Conservation (phyloP, 1,140 invertebrate genomes). For the Thrips palmi region DNA sequence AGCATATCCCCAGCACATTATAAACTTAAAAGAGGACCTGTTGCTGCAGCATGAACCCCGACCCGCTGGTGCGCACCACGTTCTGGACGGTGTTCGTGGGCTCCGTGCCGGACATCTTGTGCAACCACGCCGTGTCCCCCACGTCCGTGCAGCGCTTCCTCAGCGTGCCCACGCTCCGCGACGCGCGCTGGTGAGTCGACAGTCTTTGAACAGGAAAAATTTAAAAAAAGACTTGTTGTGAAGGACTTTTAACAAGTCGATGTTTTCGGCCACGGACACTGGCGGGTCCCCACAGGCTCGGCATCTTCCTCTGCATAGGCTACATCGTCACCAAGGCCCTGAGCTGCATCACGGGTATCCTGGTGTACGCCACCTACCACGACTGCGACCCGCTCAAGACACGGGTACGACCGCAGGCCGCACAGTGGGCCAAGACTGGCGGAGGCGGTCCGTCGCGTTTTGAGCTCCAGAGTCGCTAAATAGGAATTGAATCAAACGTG, state of each 20-base stretch:
- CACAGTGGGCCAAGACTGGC: no score
- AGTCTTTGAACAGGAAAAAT: no score
- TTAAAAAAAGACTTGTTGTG: no score
- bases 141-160: constrained; percentile 38
- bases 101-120: constrained; percentile 32
- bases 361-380: constrained; percentile 58
- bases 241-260: no score
- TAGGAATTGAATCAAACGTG: no score
- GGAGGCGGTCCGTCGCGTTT: background rate
- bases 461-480: no score
- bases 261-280: no score
- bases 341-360: constrained; percentile 50
- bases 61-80: constrained; percentile 31
- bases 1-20: no score
- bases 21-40: no score
- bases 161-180: constrained; percentile 30
- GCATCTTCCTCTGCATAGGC: constrained; percentile 10
- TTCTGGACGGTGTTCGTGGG: constrained; percentile 38
- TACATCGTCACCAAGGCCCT: constrained; percentile 16
- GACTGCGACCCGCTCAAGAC: constrained; percentile 54
- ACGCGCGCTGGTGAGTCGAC: no score
- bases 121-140: constrained; percentile 36
- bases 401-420: constrained; percentile 23
- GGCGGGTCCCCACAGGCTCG: no score
- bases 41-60: constrained; percentile 33